A percentile compares a stretch with the other conserved stretches of the same genome.
Conservation (phyloP, 2,797 vertebrate genomes). For the Myoxocephalus aenaeus region DNA sequence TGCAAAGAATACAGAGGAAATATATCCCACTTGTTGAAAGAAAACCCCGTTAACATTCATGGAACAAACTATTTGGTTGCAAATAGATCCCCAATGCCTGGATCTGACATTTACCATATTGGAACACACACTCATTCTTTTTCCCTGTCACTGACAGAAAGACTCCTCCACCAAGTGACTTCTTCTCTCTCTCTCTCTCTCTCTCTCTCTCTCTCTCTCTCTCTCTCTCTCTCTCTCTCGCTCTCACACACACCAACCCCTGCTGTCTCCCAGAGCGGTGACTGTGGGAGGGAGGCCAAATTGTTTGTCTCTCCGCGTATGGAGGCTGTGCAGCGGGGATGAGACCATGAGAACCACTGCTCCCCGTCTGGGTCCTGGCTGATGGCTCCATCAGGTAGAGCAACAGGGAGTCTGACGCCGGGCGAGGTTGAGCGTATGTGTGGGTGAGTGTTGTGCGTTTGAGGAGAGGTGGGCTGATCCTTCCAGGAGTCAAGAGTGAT, state of each 20-base stretch:
- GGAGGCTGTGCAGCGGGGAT: slow-evolving; percentile 68
- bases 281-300: slow-evolving; percentile 83
- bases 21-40: slow-evolving; percentile 62
- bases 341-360: slow-evolving; percentile 71
- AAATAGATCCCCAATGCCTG: slow-evolving; percentile 39
- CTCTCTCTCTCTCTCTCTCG: slow-evolving; percentile 1
- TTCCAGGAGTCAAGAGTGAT: slow-evolving; percentile 27
- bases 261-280: slow-evolving; percentile 76
- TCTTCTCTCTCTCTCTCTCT: slow-evolving; percentile 10
- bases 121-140: slow-evolving; percentile 33
- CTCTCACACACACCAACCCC: slow-evolving; percentile 56
- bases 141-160: slow-evolving; percentile 54
- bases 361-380: slow-evolving; percentile 70
- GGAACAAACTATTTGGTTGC: slow-evolving; percentile 53
- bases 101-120: slow-evolving; percentile 45
- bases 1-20: slow-evolving; percentile 58
- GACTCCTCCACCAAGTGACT: slow-evolving; percentile 29
- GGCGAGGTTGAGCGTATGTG: slow-evolving; percentile 24
- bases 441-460: slow-evolving; percentile 24
- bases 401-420: slow-evolving; percentile 68
- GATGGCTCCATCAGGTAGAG: slow-evolving; percentile 76
- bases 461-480: slow-evolving; percentile 36
- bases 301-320: slow-evolving; percentile 79
- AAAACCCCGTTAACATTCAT: slow-evolving; percentile 63
- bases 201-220: slow-evolving; percentile 19